phyloP scores from a whole-genome alignment of 1,140 invertebrate species.

The Phenacoccus solenopsis region DNA sequence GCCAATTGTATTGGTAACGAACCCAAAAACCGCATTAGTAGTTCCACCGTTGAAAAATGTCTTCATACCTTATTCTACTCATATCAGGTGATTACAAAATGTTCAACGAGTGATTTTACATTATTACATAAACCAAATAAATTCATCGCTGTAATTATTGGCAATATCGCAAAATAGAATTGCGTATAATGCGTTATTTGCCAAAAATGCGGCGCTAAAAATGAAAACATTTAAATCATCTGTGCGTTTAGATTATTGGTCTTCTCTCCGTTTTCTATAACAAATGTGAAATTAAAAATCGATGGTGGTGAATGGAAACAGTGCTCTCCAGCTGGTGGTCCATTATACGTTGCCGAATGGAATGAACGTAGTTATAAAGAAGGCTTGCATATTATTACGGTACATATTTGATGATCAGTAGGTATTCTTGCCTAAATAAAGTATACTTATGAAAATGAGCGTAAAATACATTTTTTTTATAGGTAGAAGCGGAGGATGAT shows the following conservation, averaged over 20 bases:
- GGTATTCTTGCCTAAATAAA: not conserved
- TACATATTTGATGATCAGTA: constrained; percentile 29
- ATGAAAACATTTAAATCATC: not conserved
- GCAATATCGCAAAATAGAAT: not conserved
- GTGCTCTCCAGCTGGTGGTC: constrained; percentile 42
- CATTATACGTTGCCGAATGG: constrained; percentile 62
- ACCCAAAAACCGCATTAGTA: constrained; percentile 52
- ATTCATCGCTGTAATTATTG: too few species aligned
- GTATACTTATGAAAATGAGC: too few species aligned
- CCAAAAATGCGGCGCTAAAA: too few species aligned
- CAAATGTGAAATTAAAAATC: constrained; percentile 48
- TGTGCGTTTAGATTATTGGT: constrained; percentile 46
- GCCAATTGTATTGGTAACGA: constrained; percentile 74
- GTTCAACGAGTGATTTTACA: not conserved
- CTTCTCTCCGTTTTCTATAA: constrained; percentile 54
- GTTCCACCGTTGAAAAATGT: not conserved
- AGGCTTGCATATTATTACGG: constrained; percentile 58
- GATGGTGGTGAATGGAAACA: constrained; percentile 46
- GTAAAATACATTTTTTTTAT: too few species aligned
- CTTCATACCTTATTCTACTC: not conserved
- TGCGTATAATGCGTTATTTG: too few species aligned
- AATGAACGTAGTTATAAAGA: constrained; percentile 44
- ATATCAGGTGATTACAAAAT: not conserved
- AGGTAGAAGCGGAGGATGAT: too few species aligned
- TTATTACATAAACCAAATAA: not conserved